These are phyloP conservation scores for Oreochromis grahami DNA, from an alignment of 2,797 vertebrate species.

Conservation along the genomic window DNA sequence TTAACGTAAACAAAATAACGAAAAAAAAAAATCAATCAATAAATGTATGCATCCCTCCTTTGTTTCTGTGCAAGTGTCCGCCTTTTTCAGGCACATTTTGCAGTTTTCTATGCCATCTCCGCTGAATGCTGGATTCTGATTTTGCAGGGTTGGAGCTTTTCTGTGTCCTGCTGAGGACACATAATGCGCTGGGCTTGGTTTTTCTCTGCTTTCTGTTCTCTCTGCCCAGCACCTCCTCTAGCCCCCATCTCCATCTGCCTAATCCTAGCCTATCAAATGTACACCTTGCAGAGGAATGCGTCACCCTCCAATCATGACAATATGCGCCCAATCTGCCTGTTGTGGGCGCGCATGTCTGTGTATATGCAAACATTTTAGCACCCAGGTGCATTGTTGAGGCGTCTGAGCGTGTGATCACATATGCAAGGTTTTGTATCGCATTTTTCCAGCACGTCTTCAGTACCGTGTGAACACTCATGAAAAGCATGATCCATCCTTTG, in stretches of 20 bases:
- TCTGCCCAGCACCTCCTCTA: not conserved
- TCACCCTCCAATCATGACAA: slow-evolving; percentile 4
- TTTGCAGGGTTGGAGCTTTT: not conserved
- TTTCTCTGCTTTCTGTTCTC: slow-evolving; percentile 5
- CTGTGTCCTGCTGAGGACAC: slow-evolving; percentile 8
- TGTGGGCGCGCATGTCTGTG: not conserved
- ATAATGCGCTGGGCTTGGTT: not conserved
- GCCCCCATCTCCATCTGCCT: slow-evolving; percentile 30
- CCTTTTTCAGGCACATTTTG: not conserved
- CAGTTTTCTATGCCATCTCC: not conserved
- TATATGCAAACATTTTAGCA: not conserved
- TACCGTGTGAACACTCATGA: not conserved
- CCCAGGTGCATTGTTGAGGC: not conserved
- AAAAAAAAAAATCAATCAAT: too few species aligned
- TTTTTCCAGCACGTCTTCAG: slow-evolving; percentile 1
- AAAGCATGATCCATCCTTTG: not conserved
- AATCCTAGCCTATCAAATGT: slow-evolving; percentile 21
- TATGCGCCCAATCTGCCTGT: not conserved
- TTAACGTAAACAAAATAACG: not conserved
- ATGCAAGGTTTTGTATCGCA: not conserved
- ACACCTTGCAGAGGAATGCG: slow-evolving; percentile 5
- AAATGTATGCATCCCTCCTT: not conserved
- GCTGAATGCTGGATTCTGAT: not conserved
- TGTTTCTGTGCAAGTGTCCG: not conserved
- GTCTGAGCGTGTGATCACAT: not conserved